phyloP scores from a whole-genome alignment of 2,113 vertebrate genomes.

The Furnarius figulus region DNA sequence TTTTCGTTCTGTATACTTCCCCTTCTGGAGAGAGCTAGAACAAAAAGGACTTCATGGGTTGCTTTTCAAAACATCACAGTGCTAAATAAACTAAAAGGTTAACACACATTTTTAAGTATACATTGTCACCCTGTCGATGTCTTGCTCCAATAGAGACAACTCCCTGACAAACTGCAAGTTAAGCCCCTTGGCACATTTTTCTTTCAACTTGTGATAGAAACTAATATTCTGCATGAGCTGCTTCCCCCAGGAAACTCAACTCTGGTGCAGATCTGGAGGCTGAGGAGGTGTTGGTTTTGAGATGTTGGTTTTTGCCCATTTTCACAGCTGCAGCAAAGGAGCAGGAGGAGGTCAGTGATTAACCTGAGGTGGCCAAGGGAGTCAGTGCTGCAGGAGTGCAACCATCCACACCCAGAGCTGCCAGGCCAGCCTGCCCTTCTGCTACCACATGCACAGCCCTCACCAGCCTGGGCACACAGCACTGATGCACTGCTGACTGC shows the following conservation, averaged over 20 bases:
- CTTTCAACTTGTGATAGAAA: neutral
- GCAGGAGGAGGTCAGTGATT: conserved; percentile 28
- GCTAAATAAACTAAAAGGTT: neutral
- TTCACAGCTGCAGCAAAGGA: conserved; percentile 37
- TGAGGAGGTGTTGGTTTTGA: neutral
- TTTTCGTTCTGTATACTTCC: neutral
- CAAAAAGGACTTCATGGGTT: neutral
- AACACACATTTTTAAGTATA: neutral
- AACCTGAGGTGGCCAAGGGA: neutral
- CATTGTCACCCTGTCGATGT: neutral
- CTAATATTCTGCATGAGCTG: neutral
- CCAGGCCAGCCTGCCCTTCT: neutral
- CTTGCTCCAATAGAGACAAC: neutral
- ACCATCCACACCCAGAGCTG: neutral
- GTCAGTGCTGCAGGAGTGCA: conserved; percentile 1
- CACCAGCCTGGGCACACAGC: neutral
- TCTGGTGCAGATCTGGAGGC: neutral
- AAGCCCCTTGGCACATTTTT: neutral
- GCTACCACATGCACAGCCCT: neutral
- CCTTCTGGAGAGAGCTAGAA: neutral
- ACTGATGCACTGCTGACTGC: neutral
- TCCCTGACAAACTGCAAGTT: neutral
- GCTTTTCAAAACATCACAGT: neutral
- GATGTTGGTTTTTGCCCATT: conserved; percentile 24
- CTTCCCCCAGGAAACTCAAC: neutral